Evolutionary conservation across 2,113 vertebrate genomes (phyloP), one percentile per base, ranked within the genome.

Genomic region (Podocnemis expansa): DNA sequence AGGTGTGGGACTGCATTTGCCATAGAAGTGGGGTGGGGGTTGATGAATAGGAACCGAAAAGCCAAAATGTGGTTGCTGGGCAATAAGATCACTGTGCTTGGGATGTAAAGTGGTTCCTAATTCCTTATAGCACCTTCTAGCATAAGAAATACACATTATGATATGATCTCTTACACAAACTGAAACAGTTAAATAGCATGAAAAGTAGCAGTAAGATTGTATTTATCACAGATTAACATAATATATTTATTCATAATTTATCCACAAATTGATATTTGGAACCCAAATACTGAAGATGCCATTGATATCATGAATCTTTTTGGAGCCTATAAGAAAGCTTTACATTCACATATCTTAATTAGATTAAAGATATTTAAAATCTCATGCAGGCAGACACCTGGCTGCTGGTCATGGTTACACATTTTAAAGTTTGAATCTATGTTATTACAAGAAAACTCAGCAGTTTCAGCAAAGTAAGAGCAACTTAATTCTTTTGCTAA

Each of bases 391-490:
- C 82, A 95, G 78, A 95, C 43, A 8, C 92, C 43, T 94, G 82
- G 75, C 58, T 55, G 83, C 55, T 89, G 85, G 92, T 80, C 78
- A 76, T 79, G 82, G 60, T 56, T 76, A 75, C 47, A 91, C 45
- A 60, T 86, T 88, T 31, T 91, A 85, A 93, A 93, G 67, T 49
- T 31, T 21, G 60, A 60, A 34, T 38, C 95, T 93, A 96, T 91
- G 92, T 93, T 96, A 90, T 96, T 97, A 47, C 73, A 93, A 93
- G 16, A 89, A 96, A 94, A 85, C 80, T 91, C 91, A 94, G 70
- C 63, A 83, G 9, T 63, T 91, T 63, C 76, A 91, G 60, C 73
- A 76, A n/a, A 54, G 21, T 82, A 45, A 76, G 94, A 93, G 82
- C 73, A 24, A 4, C 21, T 90, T 83, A 87, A 56, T 82, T 90